Conservation (phyloP, 2,888 invertebrate species). For the Neoitamus cyanurus region DNA sequence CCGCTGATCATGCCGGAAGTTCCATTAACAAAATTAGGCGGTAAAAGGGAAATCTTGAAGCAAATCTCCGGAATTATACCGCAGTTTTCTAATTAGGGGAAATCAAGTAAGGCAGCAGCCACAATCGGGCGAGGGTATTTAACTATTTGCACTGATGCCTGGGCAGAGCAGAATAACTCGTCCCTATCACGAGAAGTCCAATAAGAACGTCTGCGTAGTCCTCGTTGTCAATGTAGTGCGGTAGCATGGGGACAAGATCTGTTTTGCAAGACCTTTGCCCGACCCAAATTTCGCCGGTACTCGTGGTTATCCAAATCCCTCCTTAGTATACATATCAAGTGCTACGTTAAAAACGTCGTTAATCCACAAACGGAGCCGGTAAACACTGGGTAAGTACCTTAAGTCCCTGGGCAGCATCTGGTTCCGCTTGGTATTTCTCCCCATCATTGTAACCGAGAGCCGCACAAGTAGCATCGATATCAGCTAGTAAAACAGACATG, state of each 20-base stretch:
- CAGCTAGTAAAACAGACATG: constrained; percentile 65
- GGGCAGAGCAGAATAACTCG: neutral
- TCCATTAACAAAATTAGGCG: constrained; percentile 12
- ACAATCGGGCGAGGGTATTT: neutral
- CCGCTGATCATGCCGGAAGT: neutral
- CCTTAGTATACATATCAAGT: constrained; percentile 72
- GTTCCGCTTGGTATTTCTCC: constrained; percentile 62
- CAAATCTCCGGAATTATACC: neutral
- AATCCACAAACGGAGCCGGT: neutral
- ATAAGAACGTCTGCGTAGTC: constrained; percentile 90
- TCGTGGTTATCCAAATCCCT: constrained; percentile 90
- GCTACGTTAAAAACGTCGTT: constrained; percentile 55
- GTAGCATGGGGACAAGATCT: constrained; percentile 89
- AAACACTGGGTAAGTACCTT: constrained; percentile 57
- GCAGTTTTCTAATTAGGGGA: constrained; percentile 36
- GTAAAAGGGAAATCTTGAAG: neutral
- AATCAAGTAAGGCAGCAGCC: neutral
- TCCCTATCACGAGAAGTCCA: constrained; percentile 81
- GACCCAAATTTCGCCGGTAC: constrained; percentile 88
- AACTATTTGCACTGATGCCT: constrained; percentile 10
- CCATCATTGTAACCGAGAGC: constrained; percentile 65
- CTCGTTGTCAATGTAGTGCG: constrained; percentile 79
- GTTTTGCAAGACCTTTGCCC: constrained; percentile 89
- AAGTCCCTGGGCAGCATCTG: constrained; percentile 63
- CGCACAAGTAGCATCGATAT: constrained; percentile 66